phyloP scores from a whole-genome alignment of 2,888 invertebrate species.

The Erpobdella octoculata region DNA sequence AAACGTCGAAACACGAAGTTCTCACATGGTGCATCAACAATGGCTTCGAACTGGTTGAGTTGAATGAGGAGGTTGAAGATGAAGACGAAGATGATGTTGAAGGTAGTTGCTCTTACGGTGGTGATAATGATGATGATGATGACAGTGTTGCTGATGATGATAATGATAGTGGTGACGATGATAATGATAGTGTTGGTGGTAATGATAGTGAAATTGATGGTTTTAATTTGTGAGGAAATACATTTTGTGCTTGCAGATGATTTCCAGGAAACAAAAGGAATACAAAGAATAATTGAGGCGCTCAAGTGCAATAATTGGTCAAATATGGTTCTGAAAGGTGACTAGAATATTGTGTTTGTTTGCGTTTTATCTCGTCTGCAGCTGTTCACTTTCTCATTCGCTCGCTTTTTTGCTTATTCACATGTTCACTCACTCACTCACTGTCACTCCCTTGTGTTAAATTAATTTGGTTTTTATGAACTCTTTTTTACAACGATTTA shows the following conservation, averaged over 20 bases:
- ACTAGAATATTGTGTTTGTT: too few species aligned
- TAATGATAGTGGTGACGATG: slow-evolving; percentile 49
- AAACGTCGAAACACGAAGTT: slow-evolving; percentile 39
- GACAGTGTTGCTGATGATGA: background rate
- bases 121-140: slow-evolving; percentile 45
- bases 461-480: too few species aligned
- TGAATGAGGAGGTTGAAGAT: slow-evolving; percentile 55
- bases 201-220: slow-evolving; percentile 45
- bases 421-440: background rate
- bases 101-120: background rate
- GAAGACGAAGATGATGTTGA: slow-evolving; percentile 53
- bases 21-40: slow-evolving; percentile 62
- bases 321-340: slow-evolving; percentile 62
- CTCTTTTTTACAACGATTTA: background rate
- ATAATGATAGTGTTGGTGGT: slow-evolving; percentile 32
- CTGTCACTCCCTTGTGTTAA: background rate
- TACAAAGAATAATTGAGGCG: slow-evolving; percentile 64
- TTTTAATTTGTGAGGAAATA: background rate
- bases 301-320: slow-evolving; percentile 68
- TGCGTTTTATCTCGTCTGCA: background rate
- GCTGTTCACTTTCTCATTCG: background rate
- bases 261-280: slow-evolving; percentile 61
- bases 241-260: slow-evolving; percentile 48
- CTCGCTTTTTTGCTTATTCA: background rate
- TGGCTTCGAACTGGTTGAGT: slow-evolving; percentile 65